phyloP scores from a whole-genome alignment of 2,113 vertebrate species.

The Ailurus styani region DNA sequence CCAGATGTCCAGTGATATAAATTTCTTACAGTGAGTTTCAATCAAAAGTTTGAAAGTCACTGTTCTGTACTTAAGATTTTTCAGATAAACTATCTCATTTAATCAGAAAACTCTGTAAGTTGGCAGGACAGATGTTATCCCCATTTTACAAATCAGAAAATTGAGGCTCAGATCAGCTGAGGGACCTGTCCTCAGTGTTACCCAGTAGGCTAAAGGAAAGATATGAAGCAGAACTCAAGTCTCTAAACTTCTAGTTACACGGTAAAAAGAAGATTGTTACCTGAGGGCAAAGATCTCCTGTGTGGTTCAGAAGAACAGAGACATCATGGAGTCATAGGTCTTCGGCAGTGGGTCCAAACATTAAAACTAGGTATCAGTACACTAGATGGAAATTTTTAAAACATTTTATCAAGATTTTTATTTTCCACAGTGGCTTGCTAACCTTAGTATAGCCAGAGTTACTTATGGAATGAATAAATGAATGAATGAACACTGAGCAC shows the following conservation, averaged over 20 bases:
- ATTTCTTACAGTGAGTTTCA: neutral
- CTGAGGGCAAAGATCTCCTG: neutral
- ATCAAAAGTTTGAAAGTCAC: neutral
- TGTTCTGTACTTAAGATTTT: neutral
- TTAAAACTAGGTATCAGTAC: neutral
- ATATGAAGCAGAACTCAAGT: neutral
- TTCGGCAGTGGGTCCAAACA: neutral
- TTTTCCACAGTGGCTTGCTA: neutral
- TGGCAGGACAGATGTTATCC: neutral
- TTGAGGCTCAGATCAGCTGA: neutral
- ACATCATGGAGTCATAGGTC: neutral
- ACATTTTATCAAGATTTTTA: neutral
- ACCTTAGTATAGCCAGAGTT: neutral
- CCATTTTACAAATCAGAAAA: neutral
- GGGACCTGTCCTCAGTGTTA: neutral
- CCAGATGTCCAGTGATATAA: neutral
- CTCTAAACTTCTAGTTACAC: neutral
- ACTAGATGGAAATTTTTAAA: neutral
- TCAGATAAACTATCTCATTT: neutral
- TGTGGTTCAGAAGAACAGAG: neutral
- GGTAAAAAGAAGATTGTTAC: neutral
- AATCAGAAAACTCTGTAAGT: neutral
- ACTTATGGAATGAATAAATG: neutral
- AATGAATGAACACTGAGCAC: neutral
- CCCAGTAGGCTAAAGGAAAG: neutral